Conservation (phyloP, 2,888 invertebrate species). For the Labia minor region DNA sequence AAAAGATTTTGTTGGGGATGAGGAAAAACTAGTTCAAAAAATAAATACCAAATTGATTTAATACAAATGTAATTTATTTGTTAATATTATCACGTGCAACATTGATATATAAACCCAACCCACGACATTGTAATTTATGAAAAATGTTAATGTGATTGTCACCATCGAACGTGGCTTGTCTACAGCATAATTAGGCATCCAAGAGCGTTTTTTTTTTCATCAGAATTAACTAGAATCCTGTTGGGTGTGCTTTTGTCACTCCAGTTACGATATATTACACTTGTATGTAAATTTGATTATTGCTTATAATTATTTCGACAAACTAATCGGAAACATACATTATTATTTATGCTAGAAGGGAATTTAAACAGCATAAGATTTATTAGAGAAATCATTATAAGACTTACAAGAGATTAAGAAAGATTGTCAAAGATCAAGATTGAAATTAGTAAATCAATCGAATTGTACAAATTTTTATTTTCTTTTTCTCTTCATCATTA, state of each 20-base stretch:
- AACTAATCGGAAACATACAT: not conserved
- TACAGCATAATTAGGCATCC: slow-evolving; percentile 3
- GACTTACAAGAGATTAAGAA: not conserved
- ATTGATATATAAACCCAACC: not conserved
- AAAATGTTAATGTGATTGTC: slow-evolving; percentile 4
- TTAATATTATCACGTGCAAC: not conserved
- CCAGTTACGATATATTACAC: not conserved
- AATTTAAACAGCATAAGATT: not conserved
- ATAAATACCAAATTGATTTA: not conserved
- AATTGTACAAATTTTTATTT: too few species aligned
- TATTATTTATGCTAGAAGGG: not conserved
- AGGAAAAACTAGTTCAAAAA: not conserved
- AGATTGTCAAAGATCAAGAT: not conserved
- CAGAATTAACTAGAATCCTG: not conserved
- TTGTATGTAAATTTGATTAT: not conserved
- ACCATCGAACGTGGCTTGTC: not conserved
- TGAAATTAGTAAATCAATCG: too few species aligned
- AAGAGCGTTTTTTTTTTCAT: not conserved
- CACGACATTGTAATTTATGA: not conserved
- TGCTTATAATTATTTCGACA: not conserved
- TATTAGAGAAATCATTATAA: not conserved
- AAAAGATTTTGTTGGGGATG: not conserved
- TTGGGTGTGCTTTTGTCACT: slow-evolving; percentile 7
- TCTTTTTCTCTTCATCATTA: not conserved
- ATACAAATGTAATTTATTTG: slow-evolving; percentile 2